phyloP scores from a whole-genome alignment of 2,113 vertebrate species.

The Canis aureus region DNA sequence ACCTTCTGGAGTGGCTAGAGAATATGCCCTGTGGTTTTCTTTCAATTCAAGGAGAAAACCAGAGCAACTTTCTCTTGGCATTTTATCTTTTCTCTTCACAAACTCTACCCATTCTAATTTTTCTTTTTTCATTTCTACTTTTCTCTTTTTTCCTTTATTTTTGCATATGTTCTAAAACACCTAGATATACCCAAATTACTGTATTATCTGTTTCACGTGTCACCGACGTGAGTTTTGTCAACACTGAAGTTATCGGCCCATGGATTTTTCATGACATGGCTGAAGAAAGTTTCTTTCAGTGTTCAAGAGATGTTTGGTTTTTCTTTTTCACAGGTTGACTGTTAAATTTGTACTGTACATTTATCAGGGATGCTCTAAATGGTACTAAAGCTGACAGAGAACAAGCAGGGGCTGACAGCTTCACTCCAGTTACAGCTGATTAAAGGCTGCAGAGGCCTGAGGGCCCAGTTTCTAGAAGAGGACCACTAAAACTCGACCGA shows the following conservation, averaged over 20 bases:
- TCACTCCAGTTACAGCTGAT: conserved; percentile 84
- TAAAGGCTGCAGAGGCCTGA: conserved; percentile 83
- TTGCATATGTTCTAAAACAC: not conserved
- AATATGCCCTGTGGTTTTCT: not conserved
- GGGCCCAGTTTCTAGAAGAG: conserved; percentile 63
- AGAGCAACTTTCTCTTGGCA: not conserved
- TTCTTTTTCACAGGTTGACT: conserved; percentile 67
- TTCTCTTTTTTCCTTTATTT: not conserved
- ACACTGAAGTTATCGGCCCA: not conserved
- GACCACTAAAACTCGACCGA: conserved; percentile 72
- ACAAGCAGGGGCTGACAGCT: conserved; percentile 85
- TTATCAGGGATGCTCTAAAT: conserved; percentile 85
- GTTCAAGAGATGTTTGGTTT: conserved; percentile 73
- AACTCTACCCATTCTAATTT: not conserved
- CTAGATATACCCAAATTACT: not conserved
- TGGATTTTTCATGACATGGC: not conserved
- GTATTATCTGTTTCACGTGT: not conserved
- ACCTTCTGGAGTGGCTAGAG: not conserved
- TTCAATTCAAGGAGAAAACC: not conserved
- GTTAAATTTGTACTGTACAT: conserved; percentile 56
- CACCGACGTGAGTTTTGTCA: not conserved
- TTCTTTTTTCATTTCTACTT: not conserved
- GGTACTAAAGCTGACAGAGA: conserved; percentile 82
- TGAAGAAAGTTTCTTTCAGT: conserved; percentile 58
- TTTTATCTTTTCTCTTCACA: not conserved